Base-by-base conservation (phyloP, 2,888 invertebrate species). In the Sinopyrophorus schimmeli region DNA sequence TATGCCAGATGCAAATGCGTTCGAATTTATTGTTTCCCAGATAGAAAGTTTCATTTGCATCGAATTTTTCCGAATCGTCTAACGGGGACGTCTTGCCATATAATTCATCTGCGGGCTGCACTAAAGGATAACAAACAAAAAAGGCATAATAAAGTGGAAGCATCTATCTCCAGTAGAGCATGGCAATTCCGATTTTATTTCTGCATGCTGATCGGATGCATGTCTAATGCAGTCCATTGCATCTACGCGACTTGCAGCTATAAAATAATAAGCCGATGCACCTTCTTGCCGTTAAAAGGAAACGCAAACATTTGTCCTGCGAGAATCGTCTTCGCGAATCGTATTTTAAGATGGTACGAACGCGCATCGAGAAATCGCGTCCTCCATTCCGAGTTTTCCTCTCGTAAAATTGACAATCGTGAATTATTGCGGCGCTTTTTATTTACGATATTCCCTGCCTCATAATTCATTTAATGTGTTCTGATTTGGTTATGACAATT, bases 131-230 rank as follows among this genome's bases (percentile, higher is more conserved):
- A 15, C 11, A 18, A 26, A 17, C 12, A 49, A 43, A 43, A 49
- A 43, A 32, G 24, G 28, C 26, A 34, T 39, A 44, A 49, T 38
- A 49, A 44, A 49, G 43, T 44, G 39, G 49, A 49, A 27, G 43
- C 49, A 44, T 49, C 43, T 39, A 49, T 49, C 49, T 49, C 43
- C 49, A 49, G 49, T 49, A 44, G 49, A 49, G 49, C 49, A 44
- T 49, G 27, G 49, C 43, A 43, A 49, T 43, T 44, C 38, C 27
- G 26, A 49, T 49, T 49, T 49, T 49, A 49, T 44, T 49, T 39
- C 49, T 49, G 49, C 49, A 49, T 44, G 21, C 43, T 44, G 48
- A 48, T 48, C 48, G 42, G 37, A 31, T 42, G 48, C 48, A 48
- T 48, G 37, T 20, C 48, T 48, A 48, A 48, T 48, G 48, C 41